These are phyloP conservation scores for Lithophane leautieri DNA, from an alignment of 2,888 invertebrate genomes.

Conservation along the genomic window DNA sequence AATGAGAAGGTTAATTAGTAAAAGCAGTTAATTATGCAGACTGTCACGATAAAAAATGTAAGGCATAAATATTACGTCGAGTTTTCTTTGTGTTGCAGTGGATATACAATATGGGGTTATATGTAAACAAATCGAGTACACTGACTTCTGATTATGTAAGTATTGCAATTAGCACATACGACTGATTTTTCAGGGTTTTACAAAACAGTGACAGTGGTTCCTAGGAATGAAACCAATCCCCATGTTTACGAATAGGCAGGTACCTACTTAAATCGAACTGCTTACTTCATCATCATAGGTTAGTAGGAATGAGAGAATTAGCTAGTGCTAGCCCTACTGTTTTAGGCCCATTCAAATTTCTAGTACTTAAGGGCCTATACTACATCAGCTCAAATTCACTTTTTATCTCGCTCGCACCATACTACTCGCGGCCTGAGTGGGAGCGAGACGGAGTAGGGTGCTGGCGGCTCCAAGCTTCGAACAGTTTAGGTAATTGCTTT, in stretches of 20 bases:
- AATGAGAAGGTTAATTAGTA: constrained; percentile 23
- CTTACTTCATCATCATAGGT: background rate
- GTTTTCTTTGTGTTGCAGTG: constrained; percentile 15
- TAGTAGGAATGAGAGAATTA: background rate
- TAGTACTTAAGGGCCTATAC: too few species aligned
- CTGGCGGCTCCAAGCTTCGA: too few species aligned
- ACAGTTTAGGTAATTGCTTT: too few species aligned
- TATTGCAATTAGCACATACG: background rate
- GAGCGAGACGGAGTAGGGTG: too few species aligned
- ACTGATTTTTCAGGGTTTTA: background rate
- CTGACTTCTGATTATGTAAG: background rate
- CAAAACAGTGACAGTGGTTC: background rate
- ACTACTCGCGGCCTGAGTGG: too few species aligned
- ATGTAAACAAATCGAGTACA: constrained; percentile 7
- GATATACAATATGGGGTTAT: background rate
- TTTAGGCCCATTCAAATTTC: background rate
- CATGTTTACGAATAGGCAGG: background rate
- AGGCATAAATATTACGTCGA: constrained; percentile 11
- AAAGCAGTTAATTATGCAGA: constrained; percentile 32
- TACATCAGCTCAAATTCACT: too few species aligned
- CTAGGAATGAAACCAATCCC: background rate
- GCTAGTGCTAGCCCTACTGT: background rate
- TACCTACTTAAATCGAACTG: background rate
- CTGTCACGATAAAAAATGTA: constrained; percentile 30
- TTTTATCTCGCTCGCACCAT: too few species aligned